phyloP scores from a whole-genome alignment of 2,113 vertebrate species.

The Deroptyus accipitrinus region DNA sequence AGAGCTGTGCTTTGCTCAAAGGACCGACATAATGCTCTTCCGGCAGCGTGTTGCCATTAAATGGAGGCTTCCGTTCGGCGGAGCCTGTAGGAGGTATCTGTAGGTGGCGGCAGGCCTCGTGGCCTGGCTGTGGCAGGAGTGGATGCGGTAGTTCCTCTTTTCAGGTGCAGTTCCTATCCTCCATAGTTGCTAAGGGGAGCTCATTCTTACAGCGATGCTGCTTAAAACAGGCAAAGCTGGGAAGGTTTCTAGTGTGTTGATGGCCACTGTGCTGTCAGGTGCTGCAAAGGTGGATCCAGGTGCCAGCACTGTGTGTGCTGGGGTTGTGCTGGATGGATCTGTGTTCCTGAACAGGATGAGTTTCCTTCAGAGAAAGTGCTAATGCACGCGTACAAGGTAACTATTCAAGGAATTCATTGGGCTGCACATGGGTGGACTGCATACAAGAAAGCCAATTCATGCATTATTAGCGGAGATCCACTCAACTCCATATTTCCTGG shows the following conservation, averaged over 20 bases:
- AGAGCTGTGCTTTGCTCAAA: rapidly evolving
- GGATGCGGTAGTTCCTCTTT: rapidly evolving
- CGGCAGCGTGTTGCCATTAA: rapidly evolving
- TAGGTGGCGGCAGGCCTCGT: neutral
- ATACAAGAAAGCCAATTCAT: rapidly evolving
- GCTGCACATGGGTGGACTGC: neutral
- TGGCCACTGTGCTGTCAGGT: rapidly evolving
- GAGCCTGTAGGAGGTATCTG: rapidly evolving
- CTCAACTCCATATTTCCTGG: neutral
- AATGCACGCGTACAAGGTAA: neutral
- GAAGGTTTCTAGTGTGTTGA: neutral
- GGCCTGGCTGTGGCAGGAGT: neutral
- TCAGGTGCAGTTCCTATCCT: rapidly evolving
- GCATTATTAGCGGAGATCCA: rapidly evolving
- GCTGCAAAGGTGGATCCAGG: neutral
- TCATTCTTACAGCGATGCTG: rapidly evolving
- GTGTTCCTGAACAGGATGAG: neutral
- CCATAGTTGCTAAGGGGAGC: rapidly evolving
- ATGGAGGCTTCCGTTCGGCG: rapidly evolving
- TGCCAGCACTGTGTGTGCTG: neutral
- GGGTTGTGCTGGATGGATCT: neutral
- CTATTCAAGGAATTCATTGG: neutral
- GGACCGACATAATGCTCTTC: rapidly evolving
- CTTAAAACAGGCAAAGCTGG: neutral
- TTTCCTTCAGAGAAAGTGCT: neutral